phyloP scores from a whole-genome alignment of 2,113 vertebrate genomes.

The Bos javanicus region DNA sequence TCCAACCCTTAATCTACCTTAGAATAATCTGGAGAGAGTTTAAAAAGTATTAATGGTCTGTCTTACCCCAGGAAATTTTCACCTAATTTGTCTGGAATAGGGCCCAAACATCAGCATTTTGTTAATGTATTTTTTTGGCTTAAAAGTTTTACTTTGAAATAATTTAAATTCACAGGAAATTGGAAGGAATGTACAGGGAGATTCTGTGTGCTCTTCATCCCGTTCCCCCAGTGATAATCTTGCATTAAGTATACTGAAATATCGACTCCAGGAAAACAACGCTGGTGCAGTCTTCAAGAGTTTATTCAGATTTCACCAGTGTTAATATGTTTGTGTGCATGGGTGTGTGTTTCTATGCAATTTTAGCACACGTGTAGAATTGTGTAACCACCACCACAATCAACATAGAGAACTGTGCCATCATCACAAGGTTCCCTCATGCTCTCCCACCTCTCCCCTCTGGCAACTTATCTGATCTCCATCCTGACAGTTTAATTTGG shows the following conservation, averaged over 20 bases:
- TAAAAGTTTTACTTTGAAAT: not conserved
- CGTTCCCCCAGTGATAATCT: not conserved
- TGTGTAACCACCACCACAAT: not conserved
- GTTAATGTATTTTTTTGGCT: not conserved
- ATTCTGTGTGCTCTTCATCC: not conserved
- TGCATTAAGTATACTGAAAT: not conserved
- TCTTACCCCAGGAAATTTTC: not conserved
- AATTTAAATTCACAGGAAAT: not conserved
- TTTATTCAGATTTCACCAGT: not conserved
- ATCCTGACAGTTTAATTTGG: not conserved
- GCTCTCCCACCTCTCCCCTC: too few species aligned
- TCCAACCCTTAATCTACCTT: not conserved
- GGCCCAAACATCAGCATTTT: not conserved
- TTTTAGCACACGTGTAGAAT: not conserved
- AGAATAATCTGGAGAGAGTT: not conserved
- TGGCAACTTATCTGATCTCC: not conserved
- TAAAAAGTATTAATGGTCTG: not conserved
- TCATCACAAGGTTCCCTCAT: fast-evolving
- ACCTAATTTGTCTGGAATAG: not conserved
- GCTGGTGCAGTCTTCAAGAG: not conserved
- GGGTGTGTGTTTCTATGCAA: not conserved
- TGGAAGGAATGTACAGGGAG: not conserved
- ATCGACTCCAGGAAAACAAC: not conserved
- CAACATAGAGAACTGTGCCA: not conserved
- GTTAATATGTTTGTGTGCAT: not conserved